Evolutionary conservation across 1,140 invertebrate species (phyloP), one percentile per base, ranked within the genome.

Genomic region (Elymnias hypermnestra): DNA sequence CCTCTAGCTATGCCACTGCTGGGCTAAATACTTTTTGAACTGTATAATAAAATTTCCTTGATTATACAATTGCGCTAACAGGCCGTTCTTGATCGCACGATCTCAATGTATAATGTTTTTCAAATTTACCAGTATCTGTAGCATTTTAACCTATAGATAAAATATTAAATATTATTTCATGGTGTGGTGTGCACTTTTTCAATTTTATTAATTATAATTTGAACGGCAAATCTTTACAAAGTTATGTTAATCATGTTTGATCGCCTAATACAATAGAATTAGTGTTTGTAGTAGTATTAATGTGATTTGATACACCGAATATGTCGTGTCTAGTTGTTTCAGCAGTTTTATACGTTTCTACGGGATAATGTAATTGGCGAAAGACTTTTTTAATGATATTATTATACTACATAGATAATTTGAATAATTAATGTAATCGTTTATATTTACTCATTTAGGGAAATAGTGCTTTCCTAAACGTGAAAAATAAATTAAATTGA

Each of bases 291-390:
- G 48, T 49, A 22, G 25, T 43, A 29, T 29, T 49, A 36, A 53
- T 45, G 28, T 23, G 47, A 41, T 52, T 48, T 53, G 49, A 59
- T 63, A 53, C 43, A 55, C 61, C 71, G 66, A 62, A 53, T 45
- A 58, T 59, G 45, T 53, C 49, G n/a, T 57, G 39, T 57, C 44
- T 49, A 41, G 47, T 64, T 60, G 60, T 25, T 45, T 53, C 55
- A 44, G 58, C 46, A 35, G 48, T 76, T 82, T 78, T 82, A 72
- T 82, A 82, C 72, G 70, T 75, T 78, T 82, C 63, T 82, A 82
- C 71, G 58, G 56, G 62, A 57, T 44, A 63, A 60, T 64, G 63
- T 65, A 73, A 70, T 60, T 59, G 60, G 63, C 64, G 66, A 71
- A 64, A 68, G 56, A 70, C 71, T 72, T 33, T 33, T n/a, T 33